phyloP scores from a whole-genome alignment of 2,888 invertebrate genomes.

The Orthonychiurus folsomi region DNA sequence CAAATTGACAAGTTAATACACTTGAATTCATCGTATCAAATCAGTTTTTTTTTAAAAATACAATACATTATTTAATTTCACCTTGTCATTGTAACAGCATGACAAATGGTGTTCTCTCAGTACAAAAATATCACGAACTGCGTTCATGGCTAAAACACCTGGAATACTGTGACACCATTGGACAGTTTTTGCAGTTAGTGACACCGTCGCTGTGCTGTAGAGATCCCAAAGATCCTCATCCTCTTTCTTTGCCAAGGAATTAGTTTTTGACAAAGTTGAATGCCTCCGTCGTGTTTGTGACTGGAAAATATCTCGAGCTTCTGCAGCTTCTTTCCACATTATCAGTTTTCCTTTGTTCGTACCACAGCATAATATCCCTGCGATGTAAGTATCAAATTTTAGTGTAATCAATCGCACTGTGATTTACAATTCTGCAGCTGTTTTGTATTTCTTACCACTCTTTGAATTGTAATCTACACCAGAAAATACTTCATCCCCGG shows the following conservation, averaged over 20 bases:
- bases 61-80: constrained; percentile 25
- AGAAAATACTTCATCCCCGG: constrained; percentile 55
- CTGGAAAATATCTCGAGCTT: constrained; percentile 44
- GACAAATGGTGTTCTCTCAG: constrained; percentile 78
- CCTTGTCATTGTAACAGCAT: constrained; percentile 63
- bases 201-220: constrained; percentile 55
- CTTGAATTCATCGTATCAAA: too few species aligned
- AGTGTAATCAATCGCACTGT: background rate
- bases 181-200: constrained; percentile 65
- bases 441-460: constrained; percentile 30
- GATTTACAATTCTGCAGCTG: constrained; percentile 1
- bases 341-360: constrained; percentile 82
- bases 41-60: too few species aligned
- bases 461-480: constrained; percentile 60
- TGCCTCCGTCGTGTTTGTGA: background rate
- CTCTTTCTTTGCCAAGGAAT: background rate
- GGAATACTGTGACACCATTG: constrained; percentile 69
- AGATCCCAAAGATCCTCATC: constrained; percentile 42
- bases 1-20: too few species aligned
- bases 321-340: constrained; percentile 58
- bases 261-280: background rate
- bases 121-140: constrained; percentile 62
- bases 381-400: background rate
- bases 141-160: constrained; percentile 48
- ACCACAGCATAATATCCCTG: constrained; percentile 74